Evolutionary conservation across 2,888 invertebrate species (phyloP), one percentile per base, ranked within the genome.

Genomic region (Caenorhabditis sp.): DNA sequence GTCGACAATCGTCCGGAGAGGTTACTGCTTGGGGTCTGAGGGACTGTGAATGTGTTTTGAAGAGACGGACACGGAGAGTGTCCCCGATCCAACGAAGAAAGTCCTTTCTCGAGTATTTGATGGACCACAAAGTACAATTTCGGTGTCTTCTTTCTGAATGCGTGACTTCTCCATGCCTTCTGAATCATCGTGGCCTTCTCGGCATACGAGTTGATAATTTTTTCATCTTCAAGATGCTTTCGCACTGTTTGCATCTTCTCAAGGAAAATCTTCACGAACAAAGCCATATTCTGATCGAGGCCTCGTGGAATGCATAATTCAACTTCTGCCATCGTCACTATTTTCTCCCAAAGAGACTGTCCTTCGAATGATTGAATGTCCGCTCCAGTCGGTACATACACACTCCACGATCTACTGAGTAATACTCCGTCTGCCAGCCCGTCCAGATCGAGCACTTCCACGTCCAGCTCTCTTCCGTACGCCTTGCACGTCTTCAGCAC

Each of bases 231-330:
- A n/a, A n/a, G n/a, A n/a, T n/a, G n/a, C n/a, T n/a, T 45, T 13
- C 30, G 32, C 17, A 73, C 45, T 7, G 26, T 22, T 11, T 59
- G 22, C 26, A 53, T 22, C 24, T 46, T 24, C n/a, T 66, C 65
- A n/a, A 73, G n/a, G 26, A 66, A 73, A 45, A 45, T 59, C 30
- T 73, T 73, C 8, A 61, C 73, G 17, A 73, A 73, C n/a, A 73
- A 48, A 1, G 65, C 43, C 20, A 73, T 24, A 22, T 59, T 58
- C 20, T 65, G 65, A 53, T 73, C 65, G 11, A 73, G 35, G 24
- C 73, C 73, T 9, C 52, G 50, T 3, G 30, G 17, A 20, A 73
- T 66, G n/a, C 26, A 27, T n/a, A 73, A 17, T 15, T 73, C 73
- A 15, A 26, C 17, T 9, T 73, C 73, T 7, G 73, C 59, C 55